Evolutionary conservation across 2,888 invertebrate genomes (phyloP).

Genomic region (Acleris holmiana): DNA sequence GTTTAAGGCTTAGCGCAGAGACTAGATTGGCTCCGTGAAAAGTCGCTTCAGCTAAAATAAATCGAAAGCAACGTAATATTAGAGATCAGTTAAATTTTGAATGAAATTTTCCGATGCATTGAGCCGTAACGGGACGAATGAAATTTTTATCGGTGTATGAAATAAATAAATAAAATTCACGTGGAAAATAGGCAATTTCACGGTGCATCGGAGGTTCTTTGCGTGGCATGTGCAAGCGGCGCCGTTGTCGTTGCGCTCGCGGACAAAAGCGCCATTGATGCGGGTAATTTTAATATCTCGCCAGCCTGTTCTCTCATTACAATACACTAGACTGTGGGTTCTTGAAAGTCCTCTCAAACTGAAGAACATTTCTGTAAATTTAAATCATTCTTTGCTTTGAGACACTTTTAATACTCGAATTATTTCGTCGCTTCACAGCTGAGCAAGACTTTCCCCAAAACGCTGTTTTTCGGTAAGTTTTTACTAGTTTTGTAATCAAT

Average conservation of each 20-base stretch:
- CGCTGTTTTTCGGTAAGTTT: too few species aligned
- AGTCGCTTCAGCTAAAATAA: neutral
- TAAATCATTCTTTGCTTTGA: too few species aligned
- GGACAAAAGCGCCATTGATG: slow-evolving; percentile 69
- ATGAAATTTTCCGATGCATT: slow-evolving; percentile 61
- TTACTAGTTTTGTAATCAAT: too few species aligned
- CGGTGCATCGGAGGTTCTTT: slow-evolving; percentile 81
- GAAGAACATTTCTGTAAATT: too few species aligned
- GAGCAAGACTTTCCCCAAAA: too few species aligned
- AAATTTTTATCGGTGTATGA: slow-evolving; percentile 77
- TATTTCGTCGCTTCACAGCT: too few species aligned
- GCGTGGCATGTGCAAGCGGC: slow-evolving; percentile 58
- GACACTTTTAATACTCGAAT: too few species aligned
- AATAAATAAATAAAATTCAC: slow-evolving; percentile 83
- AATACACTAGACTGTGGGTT: neutral
- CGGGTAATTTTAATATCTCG: slow-evolving; percentile 65
- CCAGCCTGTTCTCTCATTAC: slow-evolving; percentile 41
- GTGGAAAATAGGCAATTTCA: slow-evolving; percentile 84
- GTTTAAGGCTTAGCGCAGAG: neutral
- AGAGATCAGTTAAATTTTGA: slow-evolving; percentile 25
- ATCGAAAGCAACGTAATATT: slow-evolving; percentile 8
- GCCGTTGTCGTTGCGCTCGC: slow-evolving; percentile 57
- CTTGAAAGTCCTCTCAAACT: too few species aligned
- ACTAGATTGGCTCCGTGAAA: neutral
- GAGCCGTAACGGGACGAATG: slow-evolving; percentile 61